Evolutionary conservation across 2,888 invertebrate genomes (phyloP).

Genomic region (Papilio protenor): DNA sequence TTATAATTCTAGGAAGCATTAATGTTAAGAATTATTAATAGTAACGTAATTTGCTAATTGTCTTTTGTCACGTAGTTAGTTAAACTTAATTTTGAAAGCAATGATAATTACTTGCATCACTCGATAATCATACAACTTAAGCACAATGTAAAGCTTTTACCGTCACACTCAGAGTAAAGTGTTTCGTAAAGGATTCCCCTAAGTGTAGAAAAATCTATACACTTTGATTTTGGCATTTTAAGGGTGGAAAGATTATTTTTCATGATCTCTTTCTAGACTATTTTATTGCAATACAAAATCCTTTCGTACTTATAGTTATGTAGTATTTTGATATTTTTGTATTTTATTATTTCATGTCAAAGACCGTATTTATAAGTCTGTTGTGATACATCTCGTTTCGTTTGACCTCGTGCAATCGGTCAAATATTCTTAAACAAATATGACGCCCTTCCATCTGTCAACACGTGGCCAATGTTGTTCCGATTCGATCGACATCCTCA

Average conservation of each 20-base stretch:
- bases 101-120: background rate
- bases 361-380: slow-evolving; percentile 13
- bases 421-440: slow-evolving; percentile 63
- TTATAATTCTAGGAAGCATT: background rate
- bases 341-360: background rate
- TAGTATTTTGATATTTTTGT: background rate
- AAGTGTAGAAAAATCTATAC: too few species aligned
- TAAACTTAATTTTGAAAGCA: background rate
- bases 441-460: slow-evolving; percentile 68
- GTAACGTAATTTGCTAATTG: background rate
- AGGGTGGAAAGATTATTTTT: too few species aligned
- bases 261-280: too few species aligned
- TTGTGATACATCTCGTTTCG: slow-evolving; percentile 55
- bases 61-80: background rate
- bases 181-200: too few species aligned
- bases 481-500: slow-evolving; percentile 45
- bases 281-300: too few species aligned
- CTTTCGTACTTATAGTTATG: background rate
- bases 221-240: too few species aligned
- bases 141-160: background rate
- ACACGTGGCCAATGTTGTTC: slow-evolving; percentile 58
- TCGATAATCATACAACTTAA: background rate
- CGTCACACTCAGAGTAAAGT: background rate
- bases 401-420: slow-evolving; percentile 70
- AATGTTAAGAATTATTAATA: background rate